Evolutionary conservation across 2,113 vertebrate genomes (phyloP).

Genomic region (Etheostoma spectabile): DNA sequence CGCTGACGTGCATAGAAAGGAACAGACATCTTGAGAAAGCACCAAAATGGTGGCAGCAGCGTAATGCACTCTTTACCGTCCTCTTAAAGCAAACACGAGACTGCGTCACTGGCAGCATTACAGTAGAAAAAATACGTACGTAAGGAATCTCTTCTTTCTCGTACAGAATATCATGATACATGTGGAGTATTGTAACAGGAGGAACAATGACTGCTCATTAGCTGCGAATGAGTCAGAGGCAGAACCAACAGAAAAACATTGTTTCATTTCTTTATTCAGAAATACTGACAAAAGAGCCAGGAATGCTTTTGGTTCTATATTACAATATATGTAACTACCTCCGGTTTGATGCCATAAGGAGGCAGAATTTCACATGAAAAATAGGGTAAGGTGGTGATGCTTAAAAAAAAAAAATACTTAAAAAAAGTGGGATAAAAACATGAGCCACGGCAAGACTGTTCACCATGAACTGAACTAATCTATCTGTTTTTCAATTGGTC

Average conservation of each 20-base stretch:
- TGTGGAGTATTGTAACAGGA: not conserved
- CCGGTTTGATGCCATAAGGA: not conserved
- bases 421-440: not conserved
- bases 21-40: slow-evolving; percentile 39
- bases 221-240: not conserved
- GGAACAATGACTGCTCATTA: not conserved
- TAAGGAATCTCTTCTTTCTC: not conserved
- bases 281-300: not conserved
- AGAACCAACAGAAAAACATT: not conserved
- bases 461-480: not conserved
- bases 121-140: not conserved
- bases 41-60: slow-evolving; percentile 43
- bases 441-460: not conserved
- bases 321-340: too few species aligned
- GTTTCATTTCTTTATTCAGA: not conserved
- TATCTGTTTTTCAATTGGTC: not conserved
- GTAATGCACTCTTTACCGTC: not conserved
- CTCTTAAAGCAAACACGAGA: not conserved
- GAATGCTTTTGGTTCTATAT: not conserved
- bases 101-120: not conserved
- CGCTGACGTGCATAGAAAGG: not conserved
- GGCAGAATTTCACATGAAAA: not conserved
- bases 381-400: not conserved
- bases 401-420: not conserved
- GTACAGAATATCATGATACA: not conserved